Base-by-base conservation (phyloP, 2,797 vertebrate species). In the Hydrocynus forskahlii region DNA sequence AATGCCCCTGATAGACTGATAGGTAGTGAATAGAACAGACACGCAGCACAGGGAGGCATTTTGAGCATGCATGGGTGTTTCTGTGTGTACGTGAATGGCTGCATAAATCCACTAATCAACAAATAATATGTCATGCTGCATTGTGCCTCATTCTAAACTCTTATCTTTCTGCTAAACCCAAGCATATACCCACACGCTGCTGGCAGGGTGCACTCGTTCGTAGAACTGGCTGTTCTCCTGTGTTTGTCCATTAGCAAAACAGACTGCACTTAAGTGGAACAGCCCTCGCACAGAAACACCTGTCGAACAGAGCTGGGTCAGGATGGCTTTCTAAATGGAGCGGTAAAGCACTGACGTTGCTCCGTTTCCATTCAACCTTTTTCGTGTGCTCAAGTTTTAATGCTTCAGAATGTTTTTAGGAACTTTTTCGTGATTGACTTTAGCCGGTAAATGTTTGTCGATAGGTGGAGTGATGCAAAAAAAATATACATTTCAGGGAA, bases 261-360 rank as follows among this genome's bases (percentile, higher is more conserved):
- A 38, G 13, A 64, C 62, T 4, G 63, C 63, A 25, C 68, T 70
- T 70, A 50, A 25, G 23, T 52, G 9, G 12, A 70, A 68, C n/a
- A 82, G 19, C 45, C 10, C 1, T 13, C 68, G 52, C 17, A 50
- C 9, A 69, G n/a, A 74, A 1, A 40, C 43, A 64, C 17, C 59
- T 81, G 67, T 50, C 72, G 17, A 35, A 63, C 19, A 38, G 48
- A 81, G 74, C 60, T 66, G 35, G 60, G 50, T 66, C 69, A 78
- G 43, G 10, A 48, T 67, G 75, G 54, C 69, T 82, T 43, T n/a
- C 52, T 8, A 67, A 73, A 73, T 72, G 6, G 38, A 73, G n/a
- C 57, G 57, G 73, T 77, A 66, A 55, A 77, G 23, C 38, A n/a
- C 8, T 54, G 29, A 66, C 21, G 82, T 62, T 64, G n/a, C n/a